Conservation (phyloP, 2,888 invertebrate genomes). For the Anarsia innoxiella region DNA sequence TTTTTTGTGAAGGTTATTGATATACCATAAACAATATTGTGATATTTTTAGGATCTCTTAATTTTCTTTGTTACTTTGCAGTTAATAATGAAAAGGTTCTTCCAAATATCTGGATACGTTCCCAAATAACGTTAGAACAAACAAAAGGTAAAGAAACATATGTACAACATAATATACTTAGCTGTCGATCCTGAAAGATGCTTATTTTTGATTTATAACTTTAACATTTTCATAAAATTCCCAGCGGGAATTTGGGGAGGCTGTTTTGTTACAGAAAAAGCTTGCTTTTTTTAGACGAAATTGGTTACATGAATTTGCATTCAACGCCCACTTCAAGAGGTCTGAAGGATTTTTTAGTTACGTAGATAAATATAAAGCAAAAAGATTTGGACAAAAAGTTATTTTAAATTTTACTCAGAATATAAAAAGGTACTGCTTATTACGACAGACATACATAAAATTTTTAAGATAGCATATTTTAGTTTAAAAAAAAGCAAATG, state of each 20-base stretch:
- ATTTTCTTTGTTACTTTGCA: too few species aligned
- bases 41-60: too few species aligned
- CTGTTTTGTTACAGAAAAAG: too few species aligned
- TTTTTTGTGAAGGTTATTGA: too few species aligned
- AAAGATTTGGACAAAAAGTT: neutral
- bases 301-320: conserved; percentile 43
- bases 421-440: neutral
- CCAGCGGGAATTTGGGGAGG: conserved; percentile 11
- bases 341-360: conserved; percentile 7
- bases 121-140: too few species aligned
- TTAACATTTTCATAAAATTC: conserved; percentile 16
- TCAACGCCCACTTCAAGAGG: conserved; percentile 32
- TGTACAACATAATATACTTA: too few species aligned
- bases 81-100: too few species aligned
- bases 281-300: conserved; percentile 35
- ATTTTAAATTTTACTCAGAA: neutral
- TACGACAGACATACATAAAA: neutral
- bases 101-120: too few species aligned
- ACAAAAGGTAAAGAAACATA: too few species aligned
- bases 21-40: too few species aligned
- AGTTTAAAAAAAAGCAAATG: too few species aligned
- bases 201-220: conserved; percentile 21
- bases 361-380: neutral
- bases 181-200: conserved; percentile 14
- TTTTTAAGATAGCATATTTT: neutral